These are phyloP conservation scores for Camelus bactrianus DNA, from an alignment of 2,113 vertebrate species.

Conservation along the genomic window DNA sequence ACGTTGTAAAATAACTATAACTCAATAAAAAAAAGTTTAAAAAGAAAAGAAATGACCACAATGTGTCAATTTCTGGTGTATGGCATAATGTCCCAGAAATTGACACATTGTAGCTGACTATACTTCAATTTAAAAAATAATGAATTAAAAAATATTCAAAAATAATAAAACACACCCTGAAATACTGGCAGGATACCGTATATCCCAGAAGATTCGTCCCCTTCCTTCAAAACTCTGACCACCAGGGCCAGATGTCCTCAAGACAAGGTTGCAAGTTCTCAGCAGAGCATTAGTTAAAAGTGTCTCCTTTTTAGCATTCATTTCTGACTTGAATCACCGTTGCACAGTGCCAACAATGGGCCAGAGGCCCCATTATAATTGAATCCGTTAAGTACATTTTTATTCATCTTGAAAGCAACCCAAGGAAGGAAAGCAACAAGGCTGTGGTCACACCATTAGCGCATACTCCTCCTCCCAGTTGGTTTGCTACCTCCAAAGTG, in stretches of 20 bases:
- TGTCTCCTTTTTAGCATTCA: neutral
- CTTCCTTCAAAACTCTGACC: neutral
- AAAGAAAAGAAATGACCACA: too few species aligned
- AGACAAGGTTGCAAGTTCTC: neutral
- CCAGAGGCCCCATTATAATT: neutral
- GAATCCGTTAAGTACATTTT: neutral
- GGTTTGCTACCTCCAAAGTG: neutral
- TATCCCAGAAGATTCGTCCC: neutral
- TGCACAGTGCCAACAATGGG: neutral
- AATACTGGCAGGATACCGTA: neutral
- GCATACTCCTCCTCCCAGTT: neutral
- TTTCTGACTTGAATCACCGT: neutral
- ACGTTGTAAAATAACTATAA: too few species aligned
- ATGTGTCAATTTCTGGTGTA: too few species aligned
- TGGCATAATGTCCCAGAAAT: too few species aligned
- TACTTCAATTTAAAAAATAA: neutral
- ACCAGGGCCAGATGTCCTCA: neutral
- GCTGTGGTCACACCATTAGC: neutral
- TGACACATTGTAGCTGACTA: too few species aligned
- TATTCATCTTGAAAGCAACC: neutral
- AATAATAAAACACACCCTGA: too few species aligned
- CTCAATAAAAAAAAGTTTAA: too few species aligned
- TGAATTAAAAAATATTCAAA: neutral
- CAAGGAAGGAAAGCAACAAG: neutral
- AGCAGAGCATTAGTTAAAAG: neutral